These are phyloP conservation scores for Miichthys miiuy DNA, from an alignment of 2,797 vertebrate species.

Conservation along the genomic window DNA sequence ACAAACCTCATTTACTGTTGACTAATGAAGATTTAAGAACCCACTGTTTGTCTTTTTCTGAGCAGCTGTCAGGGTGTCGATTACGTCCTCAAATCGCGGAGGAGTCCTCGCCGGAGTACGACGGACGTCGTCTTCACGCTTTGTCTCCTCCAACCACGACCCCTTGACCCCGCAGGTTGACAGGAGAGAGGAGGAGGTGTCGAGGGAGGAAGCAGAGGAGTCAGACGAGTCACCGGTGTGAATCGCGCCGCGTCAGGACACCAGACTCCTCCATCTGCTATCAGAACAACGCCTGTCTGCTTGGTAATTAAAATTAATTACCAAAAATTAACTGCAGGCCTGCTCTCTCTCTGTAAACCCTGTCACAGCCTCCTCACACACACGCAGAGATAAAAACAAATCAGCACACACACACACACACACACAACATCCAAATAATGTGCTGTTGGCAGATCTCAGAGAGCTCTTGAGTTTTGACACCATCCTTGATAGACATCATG, in stretches of 20 bases:
- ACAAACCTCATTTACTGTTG: constrained; percentile 79
- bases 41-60: constrained; percentile 70
- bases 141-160: constrained; percentile 49
- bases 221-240: constrained; percentile 47
- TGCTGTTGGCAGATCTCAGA: constrained; percentile 14
- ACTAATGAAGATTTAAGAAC: constrained; percentile 84
- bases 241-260: constrained; percentile 28
- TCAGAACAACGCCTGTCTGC: constrained; percentile 61
- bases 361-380: constrained; percentile 14
- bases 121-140: constrained; percentile 58
- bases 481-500: constrained; percentile 31
- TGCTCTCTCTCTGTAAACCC: constrained; percentile 22
- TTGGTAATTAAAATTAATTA: constrained; percentile 74
- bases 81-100: constrained; percentile 68
- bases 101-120: constrained; percentile 28
- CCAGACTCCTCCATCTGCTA: constrained; percentile 71
- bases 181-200: constrained; percentile 15
- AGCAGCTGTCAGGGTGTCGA: constrained; percentile 75
- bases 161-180: constrained; percentile 58
- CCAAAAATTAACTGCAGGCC: constrained; percentile 56
- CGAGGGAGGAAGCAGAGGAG: constrained; percentile 52
- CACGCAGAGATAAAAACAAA: constrained; percentile 2
- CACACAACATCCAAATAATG: constrained; percentile 13
- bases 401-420: constrained; percentile 2
- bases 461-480: constrained; percentile 34